phyloP scores from a whole-genome alignment of 1,140 invertebrate species.

The Mylabris phalerata region DNA sequence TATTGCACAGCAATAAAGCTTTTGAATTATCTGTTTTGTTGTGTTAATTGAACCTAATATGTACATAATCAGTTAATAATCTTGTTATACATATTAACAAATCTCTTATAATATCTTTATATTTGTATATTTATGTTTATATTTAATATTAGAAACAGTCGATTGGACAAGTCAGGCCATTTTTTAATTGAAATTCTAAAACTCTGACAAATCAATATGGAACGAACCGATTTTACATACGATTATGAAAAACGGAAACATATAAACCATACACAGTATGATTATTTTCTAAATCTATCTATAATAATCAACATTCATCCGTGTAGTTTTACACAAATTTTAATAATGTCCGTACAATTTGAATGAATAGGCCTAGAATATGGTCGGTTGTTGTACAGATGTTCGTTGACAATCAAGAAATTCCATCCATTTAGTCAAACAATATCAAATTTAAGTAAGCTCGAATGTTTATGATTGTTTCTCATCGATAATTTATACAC shows the following conservation, averaged over 20 bases:
- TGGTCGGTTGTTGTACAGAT: constrained; percentile 10
- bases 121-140: too few species aligned
- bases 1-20: constrained; percentile 25
- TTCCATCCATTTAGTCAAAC: constrained; percentile 4
- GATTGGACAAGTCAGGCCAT: too few species aligned
- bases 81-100: constrained; percentile 7
- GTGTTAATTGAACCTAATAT: constrained; percentile 3
- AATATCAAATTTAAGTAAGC: constrained; percentile 9
- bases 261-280: constrained; percentile 15
- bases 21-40: not conserved
- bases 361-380: constrained; percentile 5
- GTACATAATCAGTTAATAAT: not conserved
- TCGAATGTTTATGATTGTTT: constrained; percentile 21
- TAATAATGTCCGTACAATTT: not conserved
- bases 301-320: constrained; percentile 5
- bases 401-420: constrained; percentile 12
- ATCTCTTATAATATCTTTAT: not conserved
- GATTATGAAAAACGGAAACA: constrained; percentile 1
- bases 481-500: constrained; percentile 5
- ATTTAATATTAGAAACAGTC: too few species aligned
- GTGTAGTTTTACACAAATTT: not conserved
- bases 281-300: constrained; percentile 1
- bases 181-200: too few species aligned
- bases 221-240: not conserved
- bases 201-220: too few species aligned